Percentiles rank a stretch among this genome's conserved stretches.
These are phyloP conservation scores for Bettongia penicillata DNA, from an alignment of 2,113 vertebrate genomes.

Conservation along the genomic window DNA sequence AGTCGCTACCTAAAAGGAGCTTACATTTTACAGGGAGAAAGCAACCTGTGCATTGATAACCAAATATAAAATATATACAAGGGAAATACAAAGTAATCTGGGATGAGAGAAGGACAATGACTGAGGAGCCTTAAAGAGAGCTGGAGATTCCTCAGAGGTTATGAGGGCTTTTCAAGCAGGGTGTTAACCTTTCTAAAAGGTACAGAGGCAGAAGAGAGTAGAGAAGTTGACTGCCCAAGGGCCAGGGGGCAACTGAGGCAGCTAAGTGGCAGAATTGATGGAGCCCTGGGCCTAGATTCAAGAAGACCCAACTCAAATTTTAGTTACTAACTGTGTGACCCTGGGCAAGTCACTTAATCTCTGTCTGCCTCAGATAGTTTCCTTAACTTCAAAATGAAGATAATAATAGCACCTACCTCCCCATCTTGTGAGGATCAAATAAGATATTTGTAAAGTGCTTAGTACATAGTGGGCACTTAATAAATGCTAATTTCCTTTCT, in stretches of 20 bases:
- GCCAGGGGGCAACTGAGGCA: not conserved
- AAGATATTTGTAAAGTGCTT: not conserved
- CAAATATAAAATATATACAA: not conserved
- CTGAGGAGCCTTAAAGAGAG: not conserved
- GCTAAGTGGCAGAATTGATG: not conserved
- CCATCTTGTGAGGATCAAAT: not conserved
- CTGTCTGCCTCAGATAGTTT: not conserved
- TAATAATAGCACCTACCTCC: not conserved
- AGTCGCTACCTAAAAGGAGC: not conserved
- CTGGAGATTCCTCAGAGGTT: not conserved
- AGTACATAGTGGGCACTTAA: not conserved
- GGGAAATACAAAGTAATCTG: not conserved
- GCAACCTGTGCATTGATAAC: not conserved
- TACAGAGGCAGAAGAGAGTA: not conserved
- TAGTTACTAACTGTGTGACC: not conserved
- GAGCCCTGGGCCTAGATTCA: not conserved
- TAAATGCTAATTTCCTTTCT: not conserved
- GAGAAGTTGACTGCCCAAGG: not conserved
- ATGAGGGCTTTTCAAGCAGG: not conserved
- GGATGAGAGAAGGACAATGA: not conserved
- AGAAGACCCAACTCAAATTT: not conserved
- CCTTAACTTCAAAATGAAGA: not conserved
- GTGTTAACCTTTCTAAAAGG: not conserved
- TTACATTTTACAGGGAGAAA: not conserved
- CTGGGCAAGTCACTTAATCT: not conserved